A percentile compares a stretch with the other conserved stretches of the same genome.
These are phyloP conservation scores for Aldabrachelys gigantea DNA, from an alignment of 2,113 vertebrate species.

Conservation along the genomic window DNA sequence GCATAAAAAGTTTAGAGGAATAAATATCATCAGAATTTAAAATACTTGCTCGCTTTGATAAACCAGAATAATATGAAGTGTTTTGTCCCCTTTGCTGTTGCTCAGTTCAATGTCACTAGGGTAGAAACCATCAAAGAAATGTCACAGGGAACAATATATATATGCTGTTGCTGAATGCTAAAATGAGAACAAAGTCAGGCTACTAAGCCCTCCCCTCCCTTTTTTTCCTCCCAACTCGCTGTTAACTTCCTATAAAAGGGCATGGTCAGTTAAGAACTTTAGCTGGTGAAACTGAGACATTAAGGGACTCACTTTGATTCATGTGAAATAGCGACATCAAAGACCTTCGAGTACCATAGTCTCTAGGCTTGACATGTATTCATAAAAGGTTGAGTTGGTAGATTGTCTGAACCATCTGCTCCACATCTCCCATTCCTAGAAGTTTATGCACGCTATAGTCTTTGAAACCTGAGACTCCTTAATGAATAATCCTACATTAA, in stretches of 20 bases:
- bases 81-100: background rate
- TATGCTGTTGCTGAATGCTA: background rate
- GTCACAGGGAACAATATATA: background rate
- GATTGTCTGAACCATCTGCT: background rate
- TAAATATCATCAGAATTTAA: background rate
- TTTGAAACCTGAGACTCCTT: background rate
- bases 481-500: background rate
- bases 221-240: background rate
- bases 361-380: fast-evolving
- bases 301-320: background rate
- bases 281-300: background rate
- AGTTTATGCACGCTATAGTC: background rate
- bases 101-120: background rate
- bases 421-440: background rate
- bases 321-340: background rate
- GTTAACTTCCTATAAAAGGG: background rate
- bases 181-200: background rate
- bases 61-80: background rate
- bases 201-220: background rate
- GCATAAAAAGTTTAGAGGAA: no score
- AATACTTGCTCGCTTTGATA: background rate
- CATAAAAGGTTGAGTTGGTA: background rate
- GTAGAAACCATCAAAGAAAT: background rate
- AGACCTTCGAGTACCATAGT: background rate
- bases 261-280: background rate